Base-by-base conservation (phyloP, 2,888 invertebrate species). In the Lochmaea capreae region DNA sequence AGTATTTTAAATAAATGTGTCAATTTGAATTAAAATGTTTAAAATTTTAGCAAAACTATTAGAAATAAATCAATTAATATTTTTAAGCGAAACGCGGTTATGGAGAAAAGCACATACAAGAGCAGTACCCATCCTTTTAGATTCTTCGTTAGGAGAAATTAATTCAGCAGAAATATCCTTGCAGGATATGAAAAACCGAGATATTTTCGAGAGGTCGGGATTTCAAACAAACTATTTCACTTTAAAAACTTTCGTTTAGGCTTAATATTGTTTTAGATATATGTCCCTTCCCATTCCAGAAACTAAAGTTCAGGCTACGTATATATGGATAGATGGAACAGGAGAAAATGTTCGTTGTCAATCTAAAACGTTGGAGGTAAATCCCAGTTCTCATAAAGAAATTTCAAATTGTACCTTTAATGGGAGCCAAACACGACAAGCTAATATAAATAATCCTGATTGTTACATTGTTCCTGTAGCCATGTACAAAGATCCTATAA, bases 401-500 rank as follows among this genome's bases (percentile, higher is more conserved):
- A 85, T 93, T 57, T 94, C 94, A 0, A 89, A 92, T 66, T 94
- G 94, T 94, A 92, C 91, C 81, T 94, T 91, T 83, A 94, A 94
- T 83, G 94, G 94, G 67, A 92, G 91, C 82, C 89, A 77, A 93
- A 94, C 84, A 90, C 92, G 14, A 1, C 69, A 72, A 46, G 52
- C 74, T 22, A 14, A 66, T 12, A 66, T 67, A 18, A 65, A 76
- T 26, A 71, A 93, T 82, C 91, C 93, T 0, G 95, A 96, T 86
- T 92, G 92, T 73, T 93, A 91, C 83, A 87, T 96, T 66, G 90
- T 93, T 82, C 95, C 96, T 0, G 90, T 93, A 75, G 93, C 93
- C 71, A 88, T 96, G 81, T 96, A 94, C 87, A 91, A 91, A 70
- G 95, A 95, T 85, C 96, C 96, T 6, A 95, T 96, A 85, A 89